Base-by-base conservation (phyloP, 2,797 vertebrate species). In the Sebastes cheni region DNA sequence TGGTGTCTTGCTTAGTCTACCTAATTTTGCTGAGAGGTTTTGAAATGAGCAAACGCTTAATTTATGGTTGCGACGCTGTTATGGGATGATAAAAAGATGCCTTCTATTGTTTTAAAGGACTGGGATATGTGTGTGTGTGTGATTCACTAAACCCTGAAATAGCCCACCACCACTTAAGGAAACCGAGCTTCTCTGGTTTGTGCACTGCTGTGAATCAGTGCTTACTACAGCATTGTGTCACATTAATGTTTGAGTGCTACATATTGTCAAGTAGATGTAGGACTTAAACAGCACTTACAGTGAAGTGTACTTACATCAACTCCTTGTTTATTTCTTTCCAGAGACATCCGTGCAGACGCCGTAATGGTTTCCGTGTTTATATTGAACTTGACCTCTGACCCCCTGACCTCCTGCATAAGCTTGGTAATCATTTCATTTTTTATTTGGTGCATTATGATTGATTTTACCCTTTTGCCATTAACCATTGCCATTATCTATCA, bases 371-470 rank as follows among this genome's bases (percentile, higher is more conserved):
- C 97, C 97, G 97, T 97, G 98, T 99, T 99, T 97, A 97, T 97
- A 95, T 98, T 99, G 97, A 98, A 96, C 97, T 98, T 98, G 97
- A 99, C 96, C 97, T 97, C 97, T 99, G 97, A 96, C 95, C 96
- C 56, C 97, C 96, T 99, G 98, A 99, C 96, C 97, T 98, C 97
- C 98, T 98, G 98, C 97, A 98, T 98, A 97, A 95, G 96, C 97
- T 99, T 99, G 98, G 98, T 99, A 99, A 99, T 97, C 98, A 99
- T 99, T 98, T 99, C 97, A 99, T 97, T 98, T 98, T 97, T 98
- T 97, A 94, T 97, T 97, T 97, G 96, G 95, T 96, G 88, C 93
- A 88, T 96, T 96, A 94, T 93, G 89, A 88, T 95, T 94, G 86
- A 93, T 93, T 96, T 95, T 23, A 86, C 72, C 86, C 82, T 94